Base-by-base conservation (phyloP, 2,113 vertebrate species). In the Helogale parvula region DNA sequence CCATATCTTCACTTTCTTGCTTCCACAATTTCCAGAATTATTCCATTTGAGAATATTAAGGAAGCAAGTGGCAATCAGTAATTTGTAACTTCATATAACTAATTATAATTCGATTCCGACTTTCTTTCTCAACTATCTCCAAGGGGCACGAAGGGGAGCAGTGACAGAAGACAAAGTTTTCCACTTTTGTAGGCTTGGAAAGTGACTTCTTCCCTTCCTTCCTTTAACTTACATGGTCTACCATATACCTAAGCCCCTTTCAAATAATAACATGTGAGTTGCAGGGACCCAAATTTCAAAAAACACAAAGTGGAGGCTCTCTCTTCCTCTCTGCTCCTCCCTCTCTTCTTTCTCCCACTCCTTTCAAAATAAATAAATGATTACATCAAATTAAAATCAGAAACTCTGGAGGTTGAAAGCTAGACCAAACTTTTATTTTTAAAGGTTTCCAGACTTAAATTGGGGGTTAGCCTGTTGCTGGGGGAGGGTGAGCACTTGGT, bases 391-490 rank as follows among this genome's bases (percentile, higher is more conserved):
- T 60, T 23, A 25, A 60, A 60, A 25, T 60, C 25, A 47, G 79
- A 94, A 94, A 86, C 29, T 66, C 45, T 63, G 77, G 33, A 81
- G 13, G n/a, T 94, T 11, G 25, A 31, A 68, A 54, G 65, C 11
- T 47, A 63, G 65, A 29, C 74, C 74, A 47, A 90, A 87, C 16
- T 66, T n/a, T 76, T 90, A 63, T 47, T 60, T 92, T n/a, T 92
- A 13, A 35, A 38, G 66, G 71, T 90, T 91, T 66, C 15, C 21
- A 65, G 69, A 29, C 66, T 45, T 74, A 50, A 14, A 52, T 71
- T 89, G 71, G 88, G 69, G 27, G 19, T 35, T 41, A 74, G 23
- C 60, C 5, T 9, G 27, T 17, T 77, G 52, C 45, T 50, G 14
- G 16, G 33, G 57, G 35, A 47, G 17, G 3, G 3, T 76, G 41